A percentile compares a stretch with the other conserved stretches of the same genome.
Conservation (phyloP, 2,888 invertebrate species). For the Acrocera orbiculus region DNA sequence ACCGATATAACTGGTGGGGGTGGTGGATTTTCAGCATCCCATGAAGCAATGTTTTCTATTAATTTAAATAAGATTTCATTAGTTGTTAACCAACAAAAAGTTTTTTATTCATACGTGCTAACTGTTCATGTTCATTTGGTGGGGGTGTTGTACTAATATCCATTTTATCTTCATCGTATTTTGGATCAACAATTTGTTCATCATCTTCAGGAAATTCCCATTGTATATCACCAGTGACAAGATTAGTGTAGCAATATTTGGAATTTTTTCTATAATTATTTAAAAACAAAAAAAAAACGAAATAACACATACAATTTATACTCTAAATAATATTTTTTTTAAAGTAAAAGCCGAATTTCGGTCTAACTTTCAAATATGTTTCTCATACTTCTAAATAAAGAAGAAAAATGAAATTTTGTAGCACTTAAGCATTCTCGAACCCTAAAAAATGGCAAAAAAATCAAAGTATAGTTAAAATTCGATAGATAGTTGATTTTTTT, state of each 20-base stretch:
- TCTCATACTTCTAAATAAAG: too few relatives aligned
- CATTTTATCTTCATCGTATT: constrained; percentile 35
- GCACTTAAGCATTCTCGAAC: constrained; percentile 4
- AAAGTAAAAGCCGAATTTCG: too few relatives aligned
- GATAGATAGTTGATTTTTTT: too few relatives aligned
- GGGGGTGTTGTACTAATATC: constrained; percentile 42
- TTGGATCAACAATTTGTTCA: constrained; percentile 26
- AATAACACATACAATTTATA: too few relatives aligned
- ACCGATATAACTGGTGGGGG: constrained; percentile 15
- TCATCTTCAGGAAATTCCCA: constrained; percentile 40
- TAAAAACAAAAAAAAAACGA: constrained; percentile 13
- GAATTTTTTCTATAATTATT: constrained; percentile 41
- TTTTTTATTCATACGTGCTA: too few relatives aligned
- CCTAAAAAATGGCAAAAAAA: constrained; percentile 4
- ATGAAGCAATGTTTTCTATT: not conserved
- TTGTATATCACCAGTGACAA: constrained; percentile 38
- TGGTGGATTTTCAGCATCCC: constrained; percentile 12
- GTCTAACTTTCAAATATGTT: too few relatives aligned
- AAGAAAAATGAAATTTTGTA: too few relatives aligned
- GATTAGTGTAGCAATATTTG: constrained; percentile 48
- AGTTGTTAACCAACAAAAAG: constrained; percentile 1
- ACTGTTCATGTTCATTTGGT: constrained; percentile 23
- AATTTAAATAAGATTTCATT: not conserved
- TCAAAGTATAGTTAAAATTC: constrained; percentile 8
- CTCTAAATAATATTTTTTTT: too few relatives aligned